A percentile compares a stretch with the other conserved stretches of the same genome.
Evolutionary conservation across 2,888 invertebrate genomes (phyloP).

Genomic region (Volucella inanis): DNA sequence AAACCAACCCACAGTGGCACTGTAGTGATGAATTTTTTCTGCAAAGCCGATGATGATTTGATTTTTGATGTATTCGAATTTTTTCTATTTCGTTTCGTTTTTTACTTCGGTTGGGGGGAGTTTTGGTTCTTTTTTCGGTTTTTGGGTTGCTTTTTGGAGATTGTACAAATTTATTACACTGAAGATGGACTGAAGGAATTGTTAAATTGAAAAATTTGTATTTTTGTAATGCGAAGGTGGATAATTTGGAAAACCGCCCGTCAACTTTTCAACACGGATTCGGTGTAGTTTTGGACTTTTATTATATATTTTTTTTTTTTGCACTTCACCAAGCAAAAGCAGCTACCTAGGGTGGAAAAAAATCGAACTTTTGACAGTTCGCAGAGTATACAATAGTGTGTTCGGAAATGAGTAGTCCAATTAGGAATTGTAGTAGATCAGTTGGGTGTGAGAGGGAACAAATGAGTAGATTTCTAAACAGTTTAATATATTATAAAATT

Average conservation of each 20-base stretch:
- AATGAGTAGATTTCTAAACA: conserved; percentile 1
- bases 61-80: conserved; percentile 68
- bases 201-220: conserved; percentile 22
- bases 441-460: conserved; percentile 18
- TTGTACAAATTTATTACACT: conserved; percentile 12
- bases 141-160: background rate
- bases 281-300: conserved; percentile 13
- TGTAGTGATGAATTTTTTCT: conserved; percentile 42
- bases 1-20: conserved; percentile 17
- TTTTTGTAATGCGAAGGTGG: conserved; percentile 40
- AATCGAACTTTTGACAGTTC: conserved; percentile 73
- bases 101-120: conserved; percentile 11
- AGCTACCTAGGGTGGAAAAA: conserved; percentile 72
- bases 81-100: conserved; percentile 22
- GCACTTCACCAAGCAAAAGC: conserved; percentile 67
- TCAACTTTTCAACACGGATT: conserved; percentile 66
- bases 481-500: too few relatives aligned
- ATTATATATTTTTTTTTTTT: conserved; percentile 56
- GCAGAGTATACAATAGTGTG: conserved; percentile 61
- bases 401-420: conserved; percentile 33
- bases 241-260: conserved; percentile 75
- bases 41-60: conserved; percentile 69
- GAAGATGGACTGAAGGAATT: conserved; percentile 19
- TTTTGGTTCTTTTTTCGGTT: conserved; percentile 25
- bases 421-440: conserved; percentile 58